phyloP scores from a whole-genome alignment of 2,113 vertebrate genomes.

The Oxyura jamaicensis region DNA sequence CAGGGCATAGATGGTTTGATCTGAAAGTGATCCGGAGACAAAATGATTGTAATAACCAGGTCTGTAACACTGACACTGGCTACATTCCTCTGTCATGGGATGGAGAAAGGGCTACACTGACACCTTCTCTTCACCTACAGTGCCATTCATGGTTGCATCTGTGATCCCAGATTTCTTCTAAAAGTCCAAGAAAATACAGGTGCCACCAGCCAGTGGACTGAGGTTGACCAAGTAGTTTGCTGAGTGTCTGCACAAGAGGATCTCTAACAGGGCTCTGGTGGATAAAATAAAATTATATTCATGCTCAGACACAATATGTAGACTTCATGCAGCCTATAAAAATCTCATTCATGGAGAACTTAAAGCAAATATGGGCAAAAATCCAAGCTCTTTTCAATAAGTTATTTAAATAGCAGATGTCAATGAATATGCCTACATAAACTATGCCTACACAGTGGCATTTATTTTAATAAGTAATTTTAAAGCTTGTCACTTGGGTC shows the following conservation, averaged over 20 bases:
- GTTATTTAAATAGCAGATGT: constrained; percentile 35
- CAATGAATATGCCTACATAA: constrained; percentile 24
- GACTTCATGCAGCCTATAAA: not conserved
- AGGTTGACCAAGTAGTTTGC: not conserved
- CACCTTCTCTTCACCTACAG: not conserved
- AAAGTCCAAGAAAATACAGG: not conserved
- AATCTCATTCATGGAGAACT: not conserved
- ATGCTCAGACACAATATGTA: not conserved
- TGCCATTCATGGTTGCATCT: not conserved
- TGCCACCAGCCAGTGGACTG: not conserved
- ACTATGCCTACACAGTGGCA: not conserved
- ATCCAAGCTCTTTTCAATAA: constrained; percentile 5
- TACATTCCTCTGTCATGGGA: not conserved
- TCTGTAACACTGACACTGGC: not conserved
- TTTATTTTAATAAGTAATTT: constrained; percentile 32
- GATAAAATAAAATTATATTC: not conserved
- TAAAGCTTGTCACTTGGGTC: not conserved
- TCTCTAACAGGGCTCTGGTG: not conserved
- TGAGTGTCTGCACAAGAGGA: not conserved
- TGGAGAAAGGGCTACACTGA: not conserved
- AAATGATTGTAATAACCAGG: not conserved
- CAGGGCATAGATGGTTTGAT: not conserved
- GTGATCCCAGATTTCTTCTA: not conserved
- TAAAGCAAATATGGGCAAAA: constrained; percentile 21
- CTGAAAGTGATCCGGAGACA: not conserved